Conservation (phyloP, 2,797 vertebrate species). For the Macropus fuliginosus region DNA sequence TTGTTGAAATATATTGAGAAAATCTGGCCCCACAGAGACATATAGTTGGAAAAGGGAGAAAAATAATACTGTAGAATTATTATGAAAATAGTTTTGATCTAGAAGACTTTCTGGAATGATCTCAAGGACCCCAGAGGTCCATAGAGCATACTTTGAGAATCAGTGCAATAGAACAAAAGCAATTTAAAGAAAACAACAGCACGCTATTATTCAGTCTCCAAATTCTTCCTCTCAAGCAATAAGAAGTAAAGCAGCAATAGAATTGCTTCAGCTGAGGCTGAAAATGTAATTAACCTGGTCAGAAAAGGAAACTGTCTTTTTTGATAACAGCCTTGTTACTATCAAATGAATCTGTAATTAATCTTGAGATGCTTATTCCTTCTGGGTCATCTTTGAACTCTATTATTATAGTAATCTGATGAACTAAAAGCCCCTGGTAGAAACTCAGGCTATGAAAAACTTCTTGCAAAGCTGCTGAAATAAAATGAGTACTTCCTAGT, state of each 20-base stretch:
- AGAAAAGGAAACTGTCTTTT: conserved; percentile 38
- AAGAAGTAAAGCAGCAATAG: background rate
- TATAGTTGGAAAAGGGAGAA: background rate
- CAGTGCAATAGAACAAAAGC: background rate
- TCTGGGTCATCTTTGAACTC: background rate
- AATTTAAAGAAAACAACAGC: background rate
- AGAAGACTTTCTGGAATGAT: background rate
- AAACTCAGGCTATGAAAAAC: conserved; percentile 44
- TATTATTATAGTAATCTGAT: conserved; percentile 10
- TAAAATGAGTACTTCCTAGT: conserved; percentile 16
- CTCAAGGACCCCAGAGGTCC: background rate
- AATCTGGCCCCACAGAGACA: background rate
- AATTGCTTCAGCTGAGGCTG: conserved; percentile 16
- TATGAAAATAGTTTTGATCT: background rate
- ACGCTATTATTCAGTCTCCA: background rate
- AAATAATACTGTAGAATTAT: background rate
- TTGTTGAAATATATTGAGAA: background rate
- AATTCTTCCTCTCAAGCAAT: conserved; percentile 26
- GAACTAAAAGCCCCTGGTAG: conserved; percentile 37
- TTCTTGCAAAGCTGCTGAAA: conserved; percentile 16
- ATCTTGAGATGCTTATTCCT: conserved; percentile 34
- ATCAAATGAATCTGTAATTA: conserved; percentile 43
- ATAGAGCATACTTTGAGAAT: background rate
- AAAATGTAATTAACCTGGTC: conserved; percentile 53
- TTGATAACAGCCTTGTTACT: conserved; percentile 28